Evolutionary conservation across 2,113 vertebrate genomes (phyloP).

Genomic region (Phyllostomus hastatus): DNA sequence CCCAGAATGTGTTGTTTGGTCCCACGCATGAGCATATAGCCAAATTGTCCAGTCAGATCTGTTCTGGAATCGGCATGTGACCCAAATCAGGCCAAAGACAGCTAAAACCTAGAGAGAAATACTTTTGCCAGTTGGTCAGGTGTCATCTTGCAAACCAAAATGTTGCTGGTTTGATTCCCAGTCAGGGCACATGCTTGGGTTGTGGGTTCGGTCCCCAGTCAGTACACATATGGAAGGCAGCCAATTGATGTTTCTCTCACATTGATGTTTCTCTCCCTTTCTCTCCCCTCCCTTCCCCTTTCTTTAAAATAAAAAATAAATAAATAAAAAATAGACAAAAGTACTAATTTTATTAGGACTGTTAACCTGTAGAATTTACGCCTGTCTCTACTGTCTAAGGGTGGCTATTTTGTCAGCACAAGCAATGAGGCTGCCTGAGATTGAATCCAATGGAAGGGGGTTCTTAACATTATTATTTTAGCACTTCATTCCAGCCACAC

Average conservation of each 20-base stretch:
- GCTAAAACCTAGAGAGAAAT: not conserved
- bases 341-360: not conserved
- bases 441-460: not conserved
- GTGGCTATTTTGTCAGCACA: not conserved
- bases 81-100: not conserved
- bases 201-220: no score
- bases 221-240: no score
- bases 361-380: not conserved
- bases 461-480: not conserved
- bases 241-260: no score
- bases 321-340: not conserved
- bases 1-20: not conserved
- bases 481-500: not conserved
- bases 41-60: not conserved
- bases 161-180: no score
- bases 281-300: no score
- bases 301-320: not conserved
- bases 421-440: not conserved
- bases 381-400: not conserved
- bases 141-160: no score
- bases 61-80: not conserved
- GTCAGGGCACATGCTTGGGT: no score
- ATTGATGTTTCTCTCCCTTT: no score
- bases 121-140: not conserved
- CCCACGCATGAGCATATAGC: not conserved